phyloP scores from a whole-genome alignment of 2,797 vertebrate genomes.

The Sardinella longiceps region DNA sequence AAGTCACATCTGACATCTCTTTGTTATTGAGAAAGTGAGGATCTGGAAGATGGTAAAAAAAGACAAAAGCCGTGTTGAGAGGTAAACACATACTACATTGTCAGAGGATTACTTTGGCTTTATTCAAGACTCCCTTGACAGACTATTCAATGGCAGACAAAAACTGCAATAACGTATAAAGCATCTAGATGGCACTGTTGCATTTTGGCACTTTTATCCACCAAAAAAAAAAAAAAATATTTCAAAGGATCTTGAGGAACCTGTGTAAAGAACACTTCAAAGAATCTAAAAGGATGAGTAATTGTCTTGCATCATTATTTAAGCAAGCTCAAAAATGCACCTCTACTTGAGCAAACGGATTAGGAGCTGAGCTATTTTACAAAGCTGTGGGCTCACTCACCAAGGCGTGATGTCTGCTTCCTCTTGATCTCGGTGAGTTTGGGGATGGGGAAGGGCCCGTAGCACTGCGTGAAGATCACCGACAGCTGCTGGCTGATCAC shows the following conservation, averaged over 20 bases:
- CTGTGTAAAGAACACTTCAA: background rate
- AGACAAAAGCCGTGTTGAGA: background rate
- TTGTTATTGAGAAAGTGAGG: conserved; percentile 82
- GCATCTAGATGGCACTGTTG: conserved; percentile 11
- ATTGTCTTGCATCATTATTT: background rate
- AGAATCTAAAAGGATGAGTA: background rate
- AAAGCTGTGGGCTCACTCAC: conserved; percentile 59
- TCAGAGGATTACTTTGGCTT: too few relatives aligned
- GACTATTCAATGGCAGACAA: background rate
- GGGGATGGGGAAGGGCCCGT: conserved; percentile 82
- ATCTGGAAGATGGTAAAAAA: conserved; percentile 61
- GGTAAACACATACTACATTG: too few relatives aligned
- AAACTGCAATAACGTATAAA: background rate
- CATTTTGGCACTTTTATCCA: background rate
- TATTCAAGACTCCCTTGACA: background rate
- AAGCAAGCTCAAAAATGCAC: background rate
- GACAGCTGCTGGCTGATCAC: conserved; percentile 82
- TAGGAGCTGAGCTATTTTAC: background rate
- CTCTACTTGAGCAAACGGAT: background rate
- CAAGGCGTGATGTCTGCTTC: conserved; percentile 77
- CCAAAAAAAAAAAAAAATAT: too few relatives aligned
- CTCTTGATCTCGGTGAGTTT: conserved; percentile 81
- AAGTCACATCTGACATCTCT: conserved; percentile 83
- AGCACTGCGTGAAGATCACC: conserved; percentile 82
- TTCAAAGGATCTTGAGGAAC: background rate